phyloP scores from a whole-genome alignment of 2,113 vertebrate species.

The Empidonax alnorum region DNA sequence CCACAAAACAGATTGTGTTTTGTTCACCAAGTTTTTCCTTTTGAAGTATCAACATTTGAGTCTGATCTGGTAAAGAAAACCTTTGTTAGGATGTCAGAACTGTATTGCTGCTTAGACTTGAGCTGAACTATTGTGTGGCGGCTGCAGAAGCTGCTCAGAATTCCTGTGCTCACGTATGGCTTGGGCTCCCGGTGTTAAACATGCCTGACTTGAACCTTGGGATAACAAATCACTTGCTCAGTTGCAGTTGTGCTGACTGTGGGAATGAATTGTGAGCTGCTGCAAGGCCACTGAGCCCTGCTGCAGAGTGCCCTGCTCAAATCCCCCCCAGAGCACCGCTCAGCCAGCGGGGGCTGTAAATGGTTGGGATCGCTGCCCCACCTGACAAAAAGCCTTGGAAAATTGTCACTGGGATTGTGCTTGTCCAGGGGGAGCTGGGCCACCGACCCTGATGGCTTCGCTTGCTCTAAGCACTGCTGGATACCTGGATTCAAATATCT shows the following conservation, averaged over 20 bases:
- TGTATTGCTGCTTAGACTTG: neutral
- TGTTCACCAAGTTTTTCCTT: neutral
- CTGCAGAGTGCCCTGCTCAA: conserved; percentile 32
- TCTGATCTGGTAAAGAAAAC: neutral
- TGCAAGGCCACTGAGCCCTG: conserved; percentile 6
- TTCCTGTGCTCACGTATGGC: neutral
- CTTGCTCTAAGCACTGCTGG: neutral
- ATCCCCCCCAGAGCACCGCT: conserved; percentile 45
- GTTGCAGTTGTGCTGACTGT: conserved; percentile 40
- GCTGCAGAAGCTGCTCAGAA: neutral
- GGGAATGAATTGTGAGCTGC: conserved; percentile 38
- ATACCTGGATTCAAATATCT: neutral
- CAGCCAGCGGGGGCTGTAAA: conserved; percentile 33
- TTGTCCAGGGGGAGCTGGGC: neutral
- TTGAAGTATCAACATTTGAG: neutral
- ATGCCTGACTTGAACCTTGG: conserved; percentile 58
- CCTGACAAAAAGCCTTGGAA: neutral
- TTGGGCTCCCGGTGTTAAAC: conserved; percentile 38
- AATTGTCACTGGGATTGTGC: neutral
- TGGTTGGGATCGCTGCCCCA: neutral
- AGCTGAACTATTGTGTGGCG: neutral
- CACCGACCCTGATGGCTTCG: neutral
- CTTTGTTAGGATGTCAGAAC: neutral
- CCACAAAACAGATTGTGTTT: neutral
- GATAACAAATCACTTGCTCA: conserved; percentile 34